phyloP scores from a whole-genome alignment of 1,140 invertebrate genomes.

The Hormaphis cornu region DNA sequence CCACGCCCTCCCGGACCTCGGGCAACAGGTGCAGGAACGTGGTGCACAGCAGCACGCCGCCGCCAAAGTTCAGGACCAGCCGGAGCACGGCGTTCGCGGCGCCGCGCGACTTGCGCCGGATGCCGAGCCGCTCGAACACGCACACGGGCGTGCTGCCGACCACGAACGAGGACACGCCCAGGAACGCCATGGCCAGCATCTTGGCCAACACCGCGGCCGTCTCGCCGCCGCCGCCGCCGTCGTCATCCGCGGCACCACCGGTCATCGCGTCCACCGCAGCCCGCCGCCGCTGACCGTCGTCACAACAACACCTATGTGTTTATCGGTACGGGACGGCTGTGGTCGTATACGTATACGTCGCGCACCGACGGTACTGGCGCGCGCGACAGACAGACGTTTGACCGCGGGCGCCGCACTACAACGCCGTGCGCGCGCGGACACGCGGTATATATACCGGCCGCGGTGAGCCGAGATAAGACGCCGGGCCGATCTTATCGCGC shows the following conservation, averaged over 20 bases:
- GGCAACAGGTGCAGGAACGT: slow-evolving; percentile 83
- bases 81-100: slow-evolving; percentile 30
- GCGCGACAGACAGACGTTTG: no score
- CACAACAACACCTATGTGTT: neutral
- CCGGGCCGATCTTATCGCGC: no score
- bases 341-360: no score
- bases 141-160: slow-evolving; percentile 6
- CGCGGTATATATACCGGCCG: no score
- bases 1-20: slow-evolving; percentile 59
- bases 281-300: neutral
- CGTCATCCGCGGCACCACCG: neutral
- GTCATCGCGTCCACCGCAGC: neutral
- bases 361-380: no score
- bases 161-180: slow-evolving; percentile 12
- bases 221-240: neutral
- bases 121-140: neutral
- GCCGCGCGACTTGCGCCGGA: neutral
- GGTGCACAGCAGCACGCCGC: slow-evolving; percentile 80
- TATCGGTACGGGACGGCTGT: no score
- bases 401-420: no score
- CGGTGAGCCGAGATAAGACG: no score
- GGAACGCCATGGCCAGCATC: slow-evolving; percentile 12
- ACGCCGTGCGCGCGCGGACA: no score
- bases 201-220: neutral
- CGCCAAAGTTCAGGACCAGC: slow-evolving; percentile 69